Percentiles rank a stretch among this genome's conserved stretches.
These are phyloP conservation scores for Vanacampus margaritifer DNA, from an alignment of 2,113 vertebrate species.

Conservation along the genomic window DNA sequence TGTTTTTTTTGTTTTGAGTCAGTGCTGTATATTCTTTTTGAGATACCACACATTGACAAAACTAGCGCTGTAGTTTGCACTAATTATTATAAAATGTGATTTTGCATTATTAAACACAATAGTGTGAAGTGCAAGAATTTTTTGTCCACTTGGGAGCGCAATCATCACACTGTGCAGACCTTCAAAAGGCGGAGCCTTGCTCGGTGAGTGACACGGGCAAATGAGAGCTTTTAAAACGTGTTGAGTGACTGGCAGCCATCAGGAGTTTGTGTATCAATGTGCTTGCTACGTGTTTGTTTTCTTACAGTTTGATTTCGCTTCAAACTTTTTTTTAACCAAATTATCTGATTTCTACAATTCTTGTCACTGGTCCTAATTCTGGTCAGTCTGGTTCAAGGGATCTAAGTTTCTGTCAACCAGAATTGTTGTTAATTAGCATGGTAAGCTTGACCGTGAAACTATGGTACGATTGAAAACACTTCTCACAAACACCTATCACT, in stretches of 20 bases:
- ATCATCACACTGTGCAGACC: background rate
- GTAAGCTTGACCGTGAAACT: constrained; percentile 18
- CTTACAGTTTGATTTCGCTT: background rate
- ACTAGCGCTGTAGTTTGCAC: background rate
- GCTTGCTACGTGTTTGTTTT: background rate
- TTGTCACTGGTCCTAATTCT: no score
- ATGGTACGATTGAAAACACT: background rate
- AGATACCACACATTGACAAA: background rate
- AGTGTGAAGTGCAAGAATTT: background rate
- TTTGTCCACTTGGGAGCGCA: background rate
- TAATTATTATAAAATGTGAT: background rate
- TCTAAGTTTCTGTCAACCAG: no score
- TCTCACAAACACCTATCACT: no score
- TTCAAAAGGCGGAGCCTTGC: background rate
- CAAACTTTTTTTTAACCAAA: background rate
- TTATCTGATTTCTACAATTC: background rate
- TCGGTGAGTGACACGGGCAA: background rate
- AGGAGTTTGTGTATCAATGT: no score
- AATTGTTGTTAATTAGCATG: background rate
- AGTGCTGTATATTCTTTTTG: background rate
- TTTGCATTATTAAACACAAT: background rate
- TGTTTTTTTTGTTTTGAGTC: background rate
- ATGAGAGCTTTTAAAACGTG: background rate
- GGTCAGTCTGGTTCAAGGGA: no score
- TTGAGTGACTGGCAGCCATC: background rate